A percentile compares a stretch with the other conserved stretches of the same genome.
phyloP scores from a whole-genome alignment of 2,888 invertebrate genomes.

The Allacma fusca region DNA sequence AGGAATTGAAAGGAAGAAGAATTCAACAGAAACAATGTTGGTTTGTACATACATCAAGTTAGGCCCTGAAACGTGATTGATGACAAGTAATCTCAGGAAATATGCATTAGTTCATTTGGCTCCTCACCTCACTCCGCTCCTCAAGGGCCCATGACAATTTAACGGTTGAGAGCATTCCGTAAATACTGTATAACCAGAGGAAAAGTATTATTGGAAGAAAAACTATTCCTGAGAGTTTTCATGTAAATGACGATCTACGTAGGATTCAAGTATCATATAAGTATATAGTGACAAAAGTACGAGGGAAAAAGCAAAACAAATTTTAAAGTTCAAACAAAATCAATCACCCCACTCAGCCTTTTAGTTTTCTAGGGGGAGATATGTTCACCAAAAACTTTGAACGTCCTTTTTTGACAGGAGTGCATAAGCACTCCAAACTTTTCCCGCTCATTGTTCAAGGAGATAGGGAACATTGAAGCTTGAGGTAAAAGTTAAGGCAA shows the following conservation, averaged over 20 bases:
- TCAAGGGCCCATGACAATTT: not conserved
- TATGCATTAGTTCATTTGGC: not conserved
- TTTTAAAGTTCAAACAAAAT: slow-evolving; percentile 12
- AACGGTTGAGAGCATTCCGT: not conserved
- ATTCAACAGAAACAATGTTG: not conserved
- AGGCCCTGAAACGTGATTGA: not conserved
- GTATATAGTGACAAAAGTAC: not conserved
- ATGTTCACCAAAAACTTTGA: too few relatives aligned
- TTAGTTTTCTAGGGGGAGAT: not conserved
- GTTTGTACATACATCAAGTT: not conserved
- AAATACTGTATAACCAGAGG: not conserved
- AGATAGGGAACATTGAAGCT: not conserved
- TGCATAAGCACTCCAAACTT: too few relatives aligned
- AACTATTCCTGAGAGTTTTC: too few relatives aligned
- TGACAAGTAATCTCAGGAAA: not conserved
- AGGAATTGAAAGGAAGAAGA: not conserved
- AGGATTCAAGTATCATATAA: not conserved
- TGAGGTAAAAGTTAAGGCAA: not conserved
- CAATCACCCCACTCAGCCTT: not conserved
- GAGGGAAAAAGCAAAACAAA: not conserved
- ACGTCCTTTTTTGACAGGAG: too few relatives aligned
- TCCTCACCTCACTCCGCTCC: not conserved
- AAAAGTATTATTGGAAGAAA: not conserved
- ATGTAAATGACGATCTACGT: too few relatives aligned
- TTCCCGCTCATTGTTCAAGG: not conserved